Percentiles rank a stretch among this genome's conserved stretches.
Conservation (phyloP, 2,888 invertebrate genomes). For the Chymomyza fuscimana region DNA sequence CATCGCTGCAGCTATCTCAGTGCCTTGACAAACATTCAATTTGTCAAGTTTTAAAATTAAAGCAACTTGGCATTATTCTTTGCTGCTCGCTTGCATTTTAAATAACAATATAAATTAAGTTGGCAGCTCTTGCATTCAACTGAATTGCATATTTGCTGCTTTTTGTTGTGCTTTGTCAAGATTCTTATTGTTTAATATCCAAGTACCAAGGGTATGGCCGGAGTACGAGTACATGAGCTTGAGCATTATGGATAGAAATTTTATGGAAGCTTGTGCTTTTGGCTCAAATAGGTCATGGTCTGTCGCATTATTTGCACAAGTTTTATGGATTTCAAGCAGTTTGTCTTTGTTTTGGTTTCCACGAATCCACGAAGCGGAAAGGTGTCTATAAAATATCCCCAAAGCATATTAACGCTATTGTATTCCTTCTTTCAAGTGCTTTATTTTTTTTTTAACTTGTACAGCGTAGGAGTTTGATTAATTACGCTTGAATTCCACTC, state of each 20-base stretch:
- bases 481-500: too few relatives aligned
- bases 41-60: constrained; percentile 66
- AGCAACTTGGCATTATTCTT: constrained; percentile 33
- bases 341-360: not conserved
- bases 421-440: not conserved
- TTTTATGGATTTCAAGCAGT: not conserved
- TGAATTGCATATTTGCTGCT: not conserved
- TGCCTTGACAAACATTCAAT: constrained; percentile 56
- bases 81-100: constrained; percentile 23
- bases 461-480: too few relatives aligned
- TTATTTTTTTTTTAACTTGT: too few relatives aligned
- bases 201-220: constrained; percentile 17
- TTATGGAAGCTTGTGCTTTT: not conserved
- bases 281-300: not conserved
- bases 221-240: not conserved
- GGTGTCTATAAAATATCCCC: too few relatives aligned
- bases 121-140: constrained; percentile 48
- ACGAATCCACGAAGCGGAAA: not conserved
- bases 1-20: not conserved
- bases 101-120: constrained; percentile 66
- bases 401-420: too few relatives aligned
- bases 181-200: constrained; percentile 43
- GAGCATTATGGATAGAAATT: not conserved
- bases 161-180: constrained; percentile 47
- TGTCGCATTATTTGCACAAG: not conserved